Evolutionary conservation across 2,888 invertebrate species (phyloP).

Genomic region (Watsonalla cultraria): DNA sequence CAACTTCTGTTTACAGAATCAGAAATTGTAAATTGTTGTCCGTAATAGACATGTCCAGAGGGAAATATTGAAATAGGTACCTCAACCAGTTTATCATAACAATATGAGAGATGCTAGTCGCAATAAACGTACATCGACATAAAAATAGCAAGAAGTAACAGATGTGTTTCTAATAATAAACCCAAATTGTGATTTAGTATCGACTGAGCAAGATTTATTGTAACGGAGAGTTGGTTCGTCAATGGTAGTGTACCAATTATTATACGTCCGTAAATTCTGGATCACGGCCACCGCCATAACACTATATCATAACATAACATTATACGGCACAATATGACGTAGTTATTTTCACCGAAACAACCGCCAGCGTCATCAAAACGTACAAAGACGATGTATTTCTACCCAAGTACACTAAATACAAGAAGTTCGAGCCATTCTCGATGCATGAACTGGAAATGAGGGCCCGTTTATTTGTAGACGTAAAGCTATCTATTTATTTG

Average conservation of each 20-base stretch:
- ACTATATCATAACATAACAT: conserved; percentile 1
- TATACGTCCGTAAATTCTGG: neutral
- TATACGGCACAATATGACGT: neutral
- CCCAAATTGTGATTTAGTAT: neutral
- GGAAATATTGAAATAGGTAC: too few species aligned
- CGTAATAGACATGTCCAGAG: too few species aligned
- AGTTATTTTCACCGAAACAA: neutral
- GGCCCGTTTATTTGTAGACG: too few species aligned
- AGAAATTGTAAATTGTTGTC: too few species aligned
- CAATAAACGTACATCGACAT: neutral
- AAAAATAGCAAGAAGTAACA: neutral
- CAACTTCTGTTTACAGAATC: too few species aligned
- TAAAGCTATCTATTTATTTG: too few species aligned
- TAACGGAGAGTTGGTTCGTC: neutral
- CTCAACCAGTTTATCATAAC: neutral
- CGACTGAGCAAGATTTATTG: neutral
- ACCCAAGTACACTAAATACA: neutral
- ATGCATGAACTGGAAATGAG: too few species aligned
- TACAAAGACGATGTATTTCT: neutral
- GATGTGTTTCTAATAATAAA: neutral
- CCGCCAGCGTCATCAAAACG: neutral
- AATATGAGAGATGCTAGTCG: neutral
- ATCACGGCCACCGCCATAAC: conserved; percentile 1
- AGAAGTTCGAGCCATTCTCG: neutral
- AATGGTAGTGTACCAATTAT: neutral